Percentiles rank a stretch among this genome's conserved stretches.
Evolutionary conservation across 2,888 invertebrate species (phyloP).

Genomic region (Eupsilia transversa): DNA sequence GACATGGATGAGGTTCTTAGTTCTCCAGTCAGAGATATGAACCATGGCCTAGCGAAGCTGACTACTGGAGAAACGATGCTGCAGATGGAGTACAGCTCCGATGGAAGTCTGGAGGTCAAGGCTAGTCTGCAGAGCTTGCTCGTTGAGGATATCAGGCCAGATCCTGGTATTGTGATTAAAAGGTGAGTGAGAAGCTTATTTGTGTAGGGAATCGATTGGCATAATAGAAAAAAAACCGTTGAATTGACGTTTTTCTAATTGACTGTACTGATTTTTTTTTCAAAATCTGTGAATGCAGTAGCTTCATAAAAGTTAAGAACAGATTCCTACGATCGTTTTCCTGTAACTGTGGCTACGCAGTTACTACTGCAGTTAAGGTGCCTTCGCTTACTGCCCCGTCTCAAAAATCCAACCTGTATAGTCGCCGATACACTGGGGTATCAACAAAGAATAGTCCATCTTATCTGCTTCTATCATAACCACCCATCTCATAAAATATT

Average conservation of each 20-base stretch:
- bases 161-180: constrained; percentile 91
- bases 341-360: neutral
- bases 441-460: neutral
- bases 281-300: neutral
- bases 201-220: neutral
- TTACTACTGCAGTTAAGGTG: no score
- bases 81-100: constrained; percentile 92
- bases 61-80: constrained; percentile 92
- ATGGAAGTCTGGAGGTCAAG: constrained; percentile 93
- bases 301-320: neutral
- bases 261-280: no score
- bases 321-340: neutral
- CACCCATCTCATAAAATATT: neutral
- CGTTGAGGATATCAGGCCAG: constrained; percentile 94
- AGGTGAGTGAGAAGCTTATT: constrained; percentile 82
- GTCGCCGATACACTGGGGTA: neutral
- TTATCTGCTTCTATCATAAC: neutral
- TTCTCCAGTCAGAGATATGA: constrained; percentile 93
- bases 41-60: constrained; percentile 93
- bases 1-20: constrained; percentile 94
- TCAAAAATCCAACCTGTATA: neutral
- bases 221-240: neutral
- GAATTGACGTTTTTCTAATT: neutral
- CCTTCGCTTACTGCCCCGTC: neutral
- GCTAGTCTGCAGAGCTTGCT: constrained; percentile 93